Conservation (phyloP, 2,797 vertebrate species). For the Lithobates pipiens region DNA sequence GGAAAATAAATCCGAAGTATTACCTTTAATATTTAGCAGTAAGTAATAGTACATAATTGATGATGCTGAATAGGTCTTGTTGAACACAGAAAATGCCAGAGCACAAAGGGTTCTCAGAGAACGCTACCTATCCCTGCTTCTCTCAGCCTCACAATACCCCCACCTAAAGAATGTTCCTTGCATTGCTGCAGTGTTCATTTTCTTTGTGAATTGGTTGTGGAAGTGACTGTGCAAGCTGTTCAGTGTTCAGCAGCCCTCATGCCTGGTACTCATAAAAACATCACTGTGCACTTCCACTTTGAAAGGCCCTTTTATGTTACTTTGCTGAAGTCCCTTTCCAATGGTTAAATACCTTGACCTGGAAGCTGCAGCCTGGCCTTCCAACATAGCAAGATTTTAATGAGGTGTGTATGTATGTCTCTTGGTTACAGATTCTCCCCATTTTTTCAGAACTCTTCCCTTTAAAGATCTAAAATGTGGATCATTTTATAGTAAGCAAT, state of each 20-base stretch:
- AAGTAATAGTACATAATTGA: not conserved
- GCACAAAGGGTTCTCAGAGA: conserved; percentile 6
- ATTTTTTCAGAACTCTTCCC: conserved; percentile 69
- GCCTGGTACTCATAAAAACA: conserved; percentile 74
- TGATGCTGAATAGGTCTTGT: not conserved
- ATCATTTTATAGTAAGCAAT: conserved; percentile 5
- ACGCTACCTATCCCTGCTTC: conserved; percentile 9
- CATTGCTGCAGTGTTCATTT: conserved; percentile 69
- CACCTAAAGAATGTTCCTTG: conserved; percentile 34
- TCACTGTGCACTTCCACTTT: conserved; percentile 73
- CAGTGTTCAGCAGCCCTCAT: conserved; percentile 63
- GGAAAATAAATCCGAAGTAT: not conserved
- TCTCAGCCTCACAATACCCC: conserved; percentile 29
- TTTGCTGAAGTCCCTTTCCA: conserved; percentile 67
- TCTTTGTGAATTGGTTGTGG: conserved; percentile 71
- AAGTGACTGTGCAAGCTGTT: conserved; percentile 62
- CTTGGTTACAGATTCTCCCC: conserved; percentile 66
- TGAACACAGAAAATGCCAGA: not conserved
- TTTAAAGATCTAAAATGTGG: conserved; percentile 58
- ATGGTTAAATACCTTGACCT: conserved; percentile 65
- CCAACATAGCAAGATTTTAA: conserved; percentile 71
- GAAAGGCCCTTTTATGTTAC: conserved; percentile 78
- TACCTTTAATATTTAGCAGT: not conserved
- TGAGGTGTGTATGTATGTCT: conserved; percentile 69
- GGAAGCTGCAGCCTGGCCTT: conserved; percentile 67